Evolutionary conservation across 2,888 invertebrate genomes (phyloP), one percentile per base, ranked within the genome.

Genomic region (Priocnemis perturbator): DNA sequence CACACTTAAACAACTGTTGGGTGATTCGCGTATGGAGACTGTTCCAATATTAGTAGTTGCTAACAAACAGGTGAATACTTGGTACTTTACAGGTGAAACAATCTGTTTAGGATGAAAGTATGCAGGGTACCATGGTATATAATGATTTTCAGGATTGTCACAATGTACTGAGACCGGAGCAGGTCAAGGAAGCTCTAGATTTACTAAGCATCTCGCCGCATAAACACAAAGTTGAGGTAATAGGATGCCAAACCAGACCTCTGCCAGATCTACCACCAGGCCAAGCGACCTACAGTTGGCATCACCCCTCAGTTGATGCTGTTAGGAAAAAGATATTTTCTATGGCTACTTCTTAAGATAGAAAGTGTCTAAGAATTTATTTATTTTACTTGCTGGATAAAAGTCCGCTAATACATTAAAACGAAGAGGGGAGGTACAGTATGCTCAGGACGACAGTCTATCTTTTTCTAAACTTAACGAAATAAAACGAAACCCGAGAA

Each of bases 1-100:
- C 56, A 84, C 86, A 56, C 77, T 90, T 1, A 89, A 89, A 74
- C 84, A 86, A 68, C 81, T 90, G 56, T 77, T 89, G 58, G 88
- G 89, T 4, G 89, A 90, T 77, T 83, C 83, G 23, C 84, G 89
- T 74, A 83, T 90, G 73, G 84, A 87, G 30, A 81, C 83, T 56
- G 87, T 89, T 53, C 89, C 89, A 37, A 85, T 90, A 63, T 78
- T 90, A 70, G 86, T 90, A 3, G 74, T 90, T 55, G 90, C 89
- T 9, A 89, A 89, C 67, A 89, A 89, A 76, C 89, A 89, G 85
- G 89, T 85, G 77, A 77, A 19, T 57, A 47, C 19, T 62, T n/a
- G 14, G 14, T 45, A 4, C 5, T 5, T 37, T 19, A 45, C 11
- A 45, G 9, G 9, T 26, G 30, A 2, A 26, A 26, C 15, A 3